These are phyloP conservation scores for Strigamia maritima DNA, from an alignment of 2,888 invertebrate genomes.

Conservation along the genomic window DNA sequence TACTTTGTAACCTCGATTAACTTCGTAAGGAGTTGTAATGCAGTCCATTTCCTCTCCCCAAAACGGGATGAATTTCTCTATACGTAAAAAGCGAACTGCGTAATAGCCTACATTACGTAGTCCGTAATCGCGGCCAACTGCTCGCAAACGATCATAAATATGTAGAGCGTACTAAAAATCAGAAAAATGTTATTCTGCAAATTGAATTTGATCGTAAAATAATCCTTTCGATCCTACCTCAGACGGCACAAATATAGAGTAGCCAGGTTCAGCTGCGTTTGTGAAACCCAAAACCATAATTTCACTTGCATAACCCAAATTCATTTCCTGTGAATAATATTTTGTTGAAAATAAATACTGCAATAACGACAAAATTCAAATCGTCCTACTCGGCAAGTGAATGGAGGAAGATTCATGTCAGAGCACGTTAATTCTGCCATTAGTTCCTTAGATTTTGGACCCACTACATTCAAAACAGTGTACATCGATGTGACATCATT, in stretches of 20 bases:
- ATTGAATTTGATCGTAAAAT: not conserved
- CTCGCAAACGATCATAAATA: constrained; percentile 67
- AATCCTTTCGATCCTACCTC: constrained; percentile 53
- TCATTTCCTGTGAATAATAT: constrained; percentile 56
- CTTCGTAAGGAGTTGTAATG: constrained; percentile 63
- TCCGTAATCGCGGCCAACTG: constrained; percentile 65
- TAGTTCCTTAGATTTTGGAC: constrained; percentile 65
- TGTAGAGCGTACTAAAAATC: constrained; percentile 63
- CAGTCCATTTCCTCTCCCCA: constrained; percentile 66
- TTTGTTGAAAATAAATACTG: constrained; percentile 1
- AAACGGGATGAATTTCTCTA: constrained; percentile 69
- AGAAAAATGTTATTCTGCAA: no score
- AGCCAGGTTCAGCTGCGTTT: constrained; percentile 69
- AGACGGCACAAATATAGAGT: constrained; percentile 66
- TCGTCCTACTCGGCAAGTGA: constrained; percentile 62
- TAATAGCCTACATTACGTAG: constrained; percentile 65
- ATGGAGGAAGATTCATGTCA: constrained; percentile 61
- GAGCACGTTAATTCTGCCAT: constrained; percentile 64
- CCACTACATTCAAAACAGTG: constrained; percentile 68
- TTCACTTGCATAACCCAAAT: constrained; percentile 66
- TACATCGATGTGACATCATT: constrained; percentile 71
- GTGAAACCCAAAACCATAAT: constrained; percentile 69
- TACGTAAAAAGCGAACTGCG: constrained; percentile 64
- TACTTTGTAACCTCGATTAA: constrained; percentile 62
- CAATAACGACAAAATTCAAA: not conserved